A percentile compares a stretch with the other conserved stretches of the same genome.
Evolutionary conservation across 1,140 invertebrate genomes (phyloP).

Genomic region (Pogonomyrmex barbatus): DNA sequence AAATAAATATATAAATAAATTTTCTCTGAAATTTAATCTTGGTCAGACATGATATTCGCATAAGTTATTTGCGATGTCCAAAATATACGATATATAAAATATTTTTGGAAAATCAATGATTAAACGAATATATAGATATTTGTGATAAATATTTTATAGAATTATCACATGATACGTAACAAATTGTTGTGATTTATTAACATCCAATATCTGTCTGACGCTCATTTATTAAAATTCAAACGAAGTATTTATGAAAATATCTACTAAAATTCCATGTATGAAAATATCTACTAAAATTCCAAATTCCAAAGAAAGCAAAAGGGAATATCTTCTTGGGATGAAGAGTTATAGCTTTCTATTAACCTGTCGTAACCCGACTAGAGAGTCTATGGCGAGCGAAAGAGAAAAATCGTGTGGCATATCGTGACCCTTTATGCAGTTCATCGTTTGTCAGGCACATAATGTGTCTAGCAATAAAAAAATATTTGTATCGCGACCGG

Average conservation of each 20-base stretch:
- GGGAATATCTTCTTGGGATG: constrained; percentile 48
- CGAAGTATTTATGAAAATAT: constrained; percentile 42
- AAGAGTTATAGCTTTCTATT: constrained; percentile 70
- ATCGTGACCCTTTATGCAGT: constrained; percentile 52
- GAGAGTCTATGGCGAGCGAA: constrained; percentile 18
- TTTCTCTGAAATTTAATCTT: too few relatives aligned
- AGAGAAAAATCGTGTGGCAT: constrained; percentile 48
- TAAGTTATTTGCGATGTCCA: too few relatives aligned
- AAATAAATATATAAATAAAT: too few relatives aligned
- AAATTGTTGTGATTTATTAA: neutral
- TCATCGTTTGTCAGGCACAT: constrained; percentile 48
- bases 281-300: constrained; percentile 46
- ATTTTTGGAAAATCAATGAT: neutral
- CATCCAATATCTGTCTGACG: neutral
- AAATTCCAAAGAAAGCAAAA: constrained; percentile 43
- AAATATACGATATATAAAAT: too few relatives aligned
- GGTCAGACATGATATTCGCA: too few relatives aligned
- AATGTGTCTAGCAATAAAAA: constrained; percentile 43
- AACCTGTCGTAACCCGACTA: constrained; percentile 56
- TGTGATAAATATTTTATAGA: neutral
- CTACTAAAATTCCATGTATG: constrained; percentile 29
- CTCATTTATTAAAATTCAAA: constrained; percentile 61
- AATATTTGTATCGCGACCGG: constrained; percentile 23
- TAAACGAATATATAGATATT: neutral
- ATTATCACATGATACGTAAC: too few relatives aligned